Evolutionary conservation across 2,888 invertebrate genomes (phyloP), one percentile per base, ranked within the genome.

Genomic region (Drosophila tanythrix): DNA sequence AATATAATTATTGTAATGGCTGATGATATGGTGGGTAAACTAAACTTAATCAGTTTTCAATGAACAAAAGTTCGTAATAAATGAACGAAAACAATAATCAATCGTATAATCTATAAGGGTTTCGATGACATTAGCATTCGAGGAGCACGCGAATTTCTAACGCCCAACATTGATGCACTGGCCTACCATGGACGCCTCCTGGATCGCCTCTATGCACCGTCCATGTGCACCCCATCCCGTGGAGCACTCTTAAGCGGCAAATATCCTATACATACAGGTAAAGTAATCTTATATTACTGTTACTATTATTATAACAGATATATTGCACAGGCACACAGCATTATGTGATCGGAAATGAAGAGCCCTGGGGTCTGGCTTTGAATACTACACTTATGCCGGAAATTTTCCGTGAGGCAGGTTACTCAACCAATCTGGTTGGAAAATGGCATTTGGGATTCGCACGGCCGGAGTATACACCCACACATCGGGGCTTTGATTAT

Each of bases 41-140:
- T 25, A 43, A 29, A 27, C 18, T 18, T 27, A 56, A 33, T 3
- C 21, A 11, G 21, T 33, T 55, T 67, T 31, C 1, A 38, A 50
- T 63, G 50, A 46, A 51, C 29, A 31, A 1, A 25, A 51, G n/a
- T 58, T 58, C 61, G 10, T 58, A 29, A 55, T 27, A 33, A 7
- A 52, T 25, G 29, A 35, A 36, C 33, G 4, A 35, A 11, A 38
- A 46, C 11, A 56, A 56, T 38, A 6, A 35, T 10, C 27, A 43
- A 18, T 29, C 10, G n/a, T 21, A 38, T 25, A 2, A 25, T 25
- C 21, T 46, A 15, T 25, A 53, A 98, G 98, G 98, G 98, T 13
- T 98, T 97, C 96, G 97, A 98, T 91, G 98, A 98, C 92, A 96
- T 98, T 7, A 96, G 98, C 61, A 98, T 97, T 91, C 98, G 98